phyloP scores from a whole-genome alignment of 1,140 invertebrate genomes.

The Carposina sasakii region DNA sequence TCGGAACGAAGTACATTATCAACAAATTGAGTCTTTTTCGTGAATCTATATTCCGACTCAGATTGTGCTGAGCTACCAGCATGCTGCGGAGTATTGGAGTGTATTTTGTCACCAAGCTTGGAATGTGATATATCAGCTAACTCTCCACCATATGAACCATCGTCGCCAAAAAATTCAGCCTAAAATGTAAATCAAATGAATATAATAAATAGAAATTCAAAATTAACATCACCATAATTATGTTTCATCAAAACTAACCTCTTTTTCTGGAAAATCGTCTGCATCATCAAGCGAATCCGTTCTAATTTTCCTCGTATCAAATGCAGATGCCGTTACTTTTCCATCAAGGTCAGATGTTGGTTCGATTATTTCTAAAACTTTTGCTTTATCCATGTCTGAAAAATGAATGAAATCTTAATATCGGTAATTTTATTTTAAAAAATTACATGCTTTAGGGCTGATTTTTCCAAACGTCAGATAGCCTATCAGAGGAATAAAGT shows the following conservation, averaged over 20 bases:
- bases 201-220: slow-evolving; percentile 1
- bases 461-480: too few species aligned
- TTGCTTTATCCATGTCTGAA: slow-evolving; percentile 70
- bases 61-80: too few species aligned
- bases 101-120: background rate
- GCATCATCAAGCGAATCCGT: slow-evolving; percentile 70
- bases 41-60: slow-evolving; percentile 29
- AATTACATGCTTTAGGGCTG: too few species aligned
- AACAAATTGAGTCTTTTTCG: slow-evolving; percentile 49
- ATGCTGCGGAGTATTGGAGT: too few species aligned
- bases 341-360: slow-evolving; percentile 62
- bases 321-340: slow-evolving; percentile 52
- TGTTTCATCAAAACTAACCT: slow-evolving; percentile 35
- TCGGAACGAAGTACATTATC: slow-evolving; percentile 51
- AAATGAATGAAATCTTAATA: too few species aligned
- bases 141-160: slow-evolving; percentile 39
- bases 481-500: too few species aligned
- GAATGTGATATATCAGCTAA: slow-evolving; percentile 13
- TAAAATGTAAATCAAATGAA: slow-evolving; percentile 24
- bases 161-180: slow-evolving; percentile 55
- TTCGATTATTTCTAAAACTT: slow-evolving; percentile 71
- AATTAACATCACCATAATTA: background rate
- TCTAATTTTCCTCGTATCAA: slow-evolving; percentile 64
- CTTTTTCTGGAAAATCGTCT: slow-evolving; percentile 70
- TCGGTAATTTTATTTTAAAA: too few species aligned